Evolutionary conservation across 37 sponge, comb jelly and placozoan species (phyloP), one percentile per base, ranked within the genome.

Genomic region (Geodia barretti): DNA sequence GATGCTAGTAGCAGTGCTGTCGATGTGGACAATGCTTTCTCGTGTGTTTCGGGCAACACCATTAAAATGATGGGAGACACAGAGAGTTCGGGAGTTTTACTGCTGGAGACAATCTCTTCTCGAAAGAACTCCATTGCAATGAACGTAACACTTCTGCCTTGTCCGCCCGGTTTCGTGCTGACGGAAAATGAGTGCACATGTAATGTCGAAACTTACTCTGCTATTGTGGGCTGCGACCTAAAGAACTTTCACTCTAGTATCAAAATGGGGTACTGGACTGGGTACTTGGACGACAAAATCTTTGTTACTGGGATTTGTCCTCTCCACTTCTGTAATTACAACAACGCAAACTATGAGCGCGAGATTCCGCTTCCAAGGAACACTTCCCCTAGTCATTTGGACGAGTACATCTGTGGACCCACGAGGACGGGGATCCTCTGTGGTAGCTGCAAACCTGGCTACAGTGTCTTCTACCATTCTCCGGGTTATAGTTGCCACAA

Each of bases 391-490:
- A 26, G 64, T 8, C 58, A 79, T 19, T 59, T 86, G 1, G 80
- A 86, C 23, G 24, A 64, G 39, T 62, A 37, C 40, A 80, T 87
- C 2, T 87, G 87, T 76, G 68, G 63, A 21, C 75, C 71, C 0
- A 34, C 38, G 11, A 42, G 77, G 31, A 66, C 36, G 11, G 87
- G 87, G 0, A 36, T 72, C 21, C 70, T 87, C 1, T 87, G 87
- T 54, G 77, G 87, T 1, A 47, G 32, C 3, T 86, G 86, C 64
- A 39, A 60, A 17, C 35, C 29, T 9, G 36, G 36, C 36, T 73
- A 41, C 74, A 66, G 73, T 37, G 79, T 63, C 33, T 73, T 78
- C 67, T 86, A 86, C 59, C 86, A 86, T 39, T 86, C 86, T 5
- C 62, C 64, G 29, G 19, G 58, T 25, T 79, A 70, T 67, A 34